Percentiles rank a stretch among this genome's conserved stretches.
Evolutionary conservation across 1,140 invertebrate species (phyloP).

Genomic region (Holcopasites calliopsidis): DNA sequence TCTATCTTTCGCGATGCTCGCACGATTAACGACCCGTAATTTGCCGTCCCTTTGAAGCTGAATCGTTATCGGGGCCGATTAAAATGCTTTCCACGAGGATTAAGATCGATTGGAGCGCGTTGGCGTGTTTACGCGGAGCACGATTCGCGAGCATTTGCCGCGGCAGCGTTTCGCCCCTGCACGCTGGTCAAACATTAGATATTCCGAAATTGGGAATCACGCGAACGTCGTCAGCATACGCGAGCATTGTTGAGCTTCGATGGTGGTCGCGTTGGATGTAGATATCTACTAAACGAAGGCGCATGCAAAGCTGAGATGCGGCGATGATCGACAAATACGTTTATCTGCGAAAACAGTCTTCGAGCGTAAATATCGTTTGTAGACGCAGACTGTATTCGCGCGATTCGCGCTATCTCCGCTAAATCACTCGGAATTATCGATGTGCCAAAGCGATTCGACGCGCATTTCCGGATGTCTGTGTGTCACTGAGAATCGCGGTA

Average conservation of each 20-base stretch:
- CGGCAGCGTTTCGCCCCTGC: not conserved
- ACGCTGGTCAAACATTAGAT: not conserved
- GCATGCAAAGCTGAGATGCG: slow-evolving; percentile 3
- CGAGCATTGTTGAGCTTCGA: no score
- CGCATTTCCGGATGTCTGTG: slow-evolving; percentile 22
- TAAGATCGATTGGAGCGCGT: not conserved
- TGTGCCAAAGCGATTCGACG: not conserved
- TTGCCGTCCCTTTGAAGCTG: not conserved
- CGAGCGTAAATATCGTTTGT: slow-evolving; percentile 21
- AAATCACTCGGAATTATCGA: slow-evolving; percentile 40
- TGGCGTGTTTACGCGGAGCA: not conserved
- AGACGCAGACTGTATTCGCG: slow-evolving; percentile 21
- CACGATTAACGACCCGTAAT: slow-evolving; percentile 28
- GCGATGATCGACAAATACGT: slow-evolving; percentile 24
- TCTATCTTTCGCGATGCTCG: not conserved
- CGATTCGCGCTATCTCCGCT: slow-evolving; percentile 21
- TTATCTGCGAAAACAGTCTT: slow-evolving; percentile 35
- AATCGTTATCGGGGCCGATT: slow-evolving; percentile 3
- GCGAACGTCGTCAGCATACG: not conserved
- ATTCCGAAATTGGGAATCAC: not conserved
- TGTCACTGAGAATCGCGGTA: no score
- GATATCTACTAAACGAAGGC: not conserved
- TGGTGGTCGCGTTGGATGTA: no score
- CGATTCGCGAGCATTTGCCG: not conserved
- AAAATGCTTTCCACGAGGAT: slow-evolving; percentile 18